A percentile compares a stretch with the other conserved stretches of the same genome.
Conservation (phyloP, 2,888 invertebrate genomes). For the Melanotus villosus region DNA sequence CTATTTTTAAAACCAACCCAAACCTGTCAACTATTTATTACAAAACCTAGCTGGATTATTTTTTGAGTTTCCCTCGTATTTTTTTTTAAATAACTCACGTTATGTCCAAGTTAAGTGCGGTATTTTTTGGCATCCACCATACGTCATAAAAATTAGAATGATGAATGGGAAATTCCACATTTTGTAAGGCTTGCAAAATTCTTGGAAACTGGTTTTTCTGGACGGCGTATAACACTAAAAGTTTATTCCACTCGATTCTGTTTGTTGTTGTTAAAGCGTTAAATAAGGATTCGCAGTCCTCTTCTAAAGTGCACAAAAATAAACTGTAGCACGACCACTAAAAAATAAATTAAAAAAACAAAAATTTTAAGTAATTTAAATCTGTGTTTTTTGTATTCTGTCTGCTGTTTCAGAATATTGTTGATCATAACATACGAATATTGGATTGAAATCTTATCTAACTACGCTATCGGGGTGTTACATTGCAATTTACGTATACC, state of each 20-base stretch:
- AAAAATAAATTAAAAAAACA: too few relatives aligned
- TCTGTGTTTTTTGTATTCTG: too few relatives aligned
- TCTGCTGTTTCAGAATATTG: too few relatives aligned
- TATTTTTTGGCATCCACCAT: constrained; percentile 45
- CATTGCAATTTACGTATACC: too few relatives aligned
- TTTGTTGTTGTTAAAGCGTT: not conserved
- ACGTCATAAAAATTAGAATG: constrained; percentile 34
- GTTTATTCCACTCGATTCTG: not conserved
- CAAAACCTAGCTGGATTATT: too few relatives aligned
- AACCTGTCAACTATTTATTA: too few relatives aligned
- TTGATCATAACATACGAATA: too few relatives aligned
- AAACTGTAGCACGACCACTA: constrained; percentile 7
- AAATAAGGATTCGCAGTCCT: not conserved
- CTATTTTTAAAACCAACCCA: too few relatives aligned
- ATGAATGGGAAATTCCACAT: constrained; percentile 2
- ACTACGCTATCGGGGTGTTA: too few relatives aligned
- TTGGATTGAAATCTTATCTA: too few relatives aligned
- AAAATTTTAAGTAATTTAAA: too few relatives aligned
- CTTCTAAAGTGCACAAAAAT: not conserved
- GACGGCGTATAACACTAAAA: constrained; percentile 1
- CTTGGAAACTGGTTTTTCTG: not conserved
- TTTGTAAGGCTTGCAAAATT: not conserved
- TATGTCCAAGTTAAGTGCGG: constrained; percentile 36
- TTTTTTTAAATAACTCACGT: constrained; percentile 30
- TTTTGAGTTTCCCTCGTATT: too few relatives aligned